These are phyloP conservation scores for Vesta saturnalis DNA, from an alignment of 2,888 invertebrate species.

Conservation along the genomic window DNA sequence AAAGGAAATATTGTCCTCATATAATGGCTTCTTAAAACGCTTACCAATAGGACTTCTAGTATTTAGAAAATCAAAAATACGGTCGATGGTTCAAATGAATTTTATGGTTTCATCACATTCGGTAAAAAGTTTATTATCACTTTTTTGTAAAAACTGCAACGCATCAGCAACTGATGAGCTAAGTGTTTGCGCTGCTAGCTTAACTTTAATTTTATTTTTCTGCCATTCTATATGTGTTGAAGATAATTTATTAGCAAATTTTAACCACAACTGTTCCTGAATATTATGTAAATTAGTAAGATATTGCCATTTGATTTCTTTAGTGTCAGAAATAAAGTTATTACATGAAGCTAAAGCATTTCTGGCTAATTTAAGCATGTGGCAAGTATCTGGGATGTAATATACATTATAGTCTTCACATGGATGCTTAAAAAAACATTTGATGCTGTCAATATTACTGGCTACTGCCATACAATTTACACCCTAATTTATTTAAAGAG, in stretches of 20 bases:
- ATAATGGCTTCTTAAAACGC: neutral
- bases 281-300: neutral
- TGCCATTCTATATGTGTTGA: neutral
- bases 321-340: constrained; percentile 15
- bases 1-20: neutral
- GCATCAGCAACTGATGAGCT: neutral
- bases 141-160: neutral
- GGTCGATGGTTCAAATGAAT: neutral
- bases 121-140: neutral
- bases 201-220: neutral
- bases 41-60: neutral
- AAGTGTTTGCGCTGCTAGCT: neutral
- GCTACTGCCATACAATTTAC: neutral
- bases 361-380: constrained; percentile 26
- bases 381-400: constrained; percentile 32
- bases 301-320: constrained; percentile 15
- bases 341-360: constrained; percentile 26
- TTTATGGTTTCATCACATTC: neutral
- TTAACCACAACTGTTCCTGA: neutral
- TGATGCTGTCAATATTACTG: constrained; percentile 12
- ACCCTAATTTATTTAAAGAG: constrained; percentile 24
- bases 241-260: constrained; percentile 12
- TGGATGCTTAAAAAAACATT: constrained; percentile 27
- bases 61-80: neutral
- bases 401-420: constrained; percentile 19